Conservation (phyloP, 2,797 vertebrate genomes). For the Molossus alvarezi region DNA sequence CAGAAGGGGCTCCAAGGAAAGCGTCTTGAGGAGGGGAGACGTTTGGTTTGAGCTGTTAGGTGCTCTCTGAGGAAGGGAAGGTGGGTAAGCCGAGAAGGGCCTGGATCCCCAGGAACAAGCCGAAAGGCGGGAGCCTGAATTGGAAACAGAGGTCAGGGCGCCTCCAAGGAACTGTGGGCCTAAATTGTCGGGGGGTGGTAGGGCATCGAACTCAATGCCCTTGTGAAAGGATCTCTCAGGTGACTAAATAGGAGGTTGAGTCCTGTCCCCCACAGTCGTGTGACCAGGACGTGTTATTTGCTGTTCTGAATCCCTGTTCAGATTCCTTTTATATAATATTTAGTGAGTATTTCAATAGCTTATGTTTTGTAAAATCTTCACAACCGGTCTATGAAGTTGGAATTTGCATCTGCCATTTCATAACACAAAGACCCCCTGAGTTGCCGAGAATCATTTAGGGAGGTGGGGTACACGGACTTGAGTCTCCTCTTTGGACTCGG, state of each 20-base stretch:
- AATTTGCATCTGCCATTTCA: neutral
- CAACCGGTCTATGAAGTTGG: neutral
- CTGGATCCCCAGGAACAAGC: neutral
- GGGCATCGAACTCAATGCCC: neutral
- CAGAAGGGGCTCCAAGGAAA: neutral
- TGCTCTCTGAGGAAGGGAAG: neutral
- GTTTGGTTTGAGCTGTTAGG: neutral
- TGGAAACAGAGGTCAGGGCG: neutral
- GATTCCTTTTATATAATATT: neutral
- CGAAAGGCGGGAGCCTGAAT: neutral
- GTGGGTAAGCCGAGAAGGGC: neutral
- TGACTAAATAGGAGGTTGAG: neutral
- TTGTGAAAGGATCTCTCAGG: neutral
- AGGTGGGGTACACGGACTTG: neutral
- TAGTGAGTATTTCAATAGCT: neutral
- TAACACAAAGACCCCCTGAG: neutral
- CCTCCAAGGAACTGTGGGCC: neutral
- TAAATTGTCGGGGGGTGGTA: accelerated
- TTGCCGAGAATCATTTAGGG: neutral
- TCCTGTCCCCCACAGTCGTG: neutral
- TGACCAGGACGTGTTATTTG: neutral
- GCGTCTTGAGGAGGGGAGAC: neutral
- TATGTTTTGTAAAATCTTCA: neutral
- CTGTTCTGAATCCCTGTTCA: neutral
- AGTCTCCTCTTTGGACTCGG: neutral